Percentiles rank a stretch among this genome's conserved stretches.
phyloP scores from a whole-genome alignment of 2,113 vertebrate species.

The Paraplagusia blochii region DNA sequence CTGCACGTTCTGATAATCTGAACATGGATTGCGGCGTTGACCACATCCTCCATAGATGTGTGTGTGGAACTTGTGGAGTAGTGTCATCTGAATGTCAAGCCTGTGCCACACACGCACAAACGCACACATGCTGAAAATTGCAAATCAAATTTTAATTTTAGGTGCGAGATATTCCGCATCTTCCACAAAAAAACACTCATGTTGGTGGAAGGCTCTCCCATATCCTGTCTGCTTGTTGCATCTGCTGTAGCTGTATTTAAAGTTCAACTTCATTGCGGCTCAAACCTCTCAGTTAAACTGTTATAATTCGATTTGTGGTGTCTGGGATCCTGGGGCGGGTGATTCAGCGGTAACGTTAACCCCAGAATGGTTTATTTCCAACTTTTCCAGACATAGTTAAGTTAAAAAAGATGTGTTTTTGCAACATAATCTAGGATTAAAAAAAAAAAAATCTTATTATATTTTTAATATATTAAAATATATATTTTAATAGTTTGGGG shows the following conservation, averaged over 20 bases:
- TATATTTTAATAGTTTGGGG: no score
- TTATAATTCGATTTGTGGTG: slow-evolving; percentile 17
- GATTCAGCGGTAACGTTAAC: no score
- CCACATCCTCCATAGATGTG: slow-evolving; percentile 35
- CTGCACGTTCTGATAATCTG: background rate
- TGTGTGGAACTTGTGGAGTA: slow-evolving; percentile 15
- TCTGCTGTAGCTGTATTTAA: slow-evolving; percentile 12
- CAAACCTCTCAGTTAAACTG: slow-evolving; percentile 8
- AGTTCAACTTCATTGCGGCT: slow-evolving; percentile 4
- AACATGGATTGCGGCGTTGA: slow-evolving; percentile 2
- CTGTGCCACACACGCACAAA: slow-evolving; percentile 26
- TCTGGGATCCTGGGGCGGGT: background rate
- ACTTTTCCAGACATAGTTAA: no score
- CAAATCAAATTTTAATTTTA: slow-evolving; percentile 49
- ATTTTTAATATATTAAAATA: no score
- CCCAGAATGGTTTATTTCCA: no score
- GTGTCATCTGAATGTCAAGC: background rate
- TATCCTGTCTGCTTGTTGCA: slow-evolving; percentile 4
- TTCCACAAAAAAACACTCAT: slow-evolving; percentile 20
- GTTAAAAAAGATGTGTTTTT: no score
- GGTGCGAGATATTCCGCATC: slow-evolving; percentile 27
- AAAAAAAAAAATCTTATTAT: no score
- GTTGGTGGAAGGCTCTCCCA: slow-evolving; percentile 5
- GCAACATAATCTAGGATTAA: no score
- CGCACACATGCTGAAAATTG: background rate